Base-by-base conservation (phyloP, 2,888 invertebrate species). In the Caradrina kadenii region DNA sequence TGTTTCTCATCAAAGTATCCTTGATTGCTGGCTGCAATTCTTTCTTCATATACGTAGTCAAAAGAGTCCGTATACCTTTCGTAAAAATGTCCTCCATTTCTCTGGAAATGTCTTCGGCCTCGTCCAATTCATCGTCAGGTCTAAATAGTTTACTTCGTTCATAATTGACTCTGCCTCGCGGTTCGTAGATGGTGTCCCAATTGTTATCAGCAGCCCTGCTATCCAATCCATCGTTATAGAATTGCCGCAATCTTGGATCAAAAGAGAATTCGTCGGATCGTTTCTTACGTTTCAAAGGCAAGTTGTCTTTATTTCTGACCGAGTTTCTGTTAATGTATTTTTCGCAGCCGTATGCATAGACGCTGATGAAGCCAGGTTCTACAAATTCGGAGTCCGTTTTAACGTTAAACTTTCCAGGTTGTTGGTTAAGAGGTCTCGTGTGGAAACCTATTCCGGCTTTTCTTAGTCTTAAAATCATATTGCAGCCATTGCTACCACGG, bases 41-140 rank as follows among this genome's bases (percentile, higher is more conserved):
- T 80, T 97, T 97, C 89, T 98, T 98, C 97, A 98, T 98, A 85
- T 98, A 98, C 35, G 97, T 97, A 0, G 98, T 98, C 54, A 98
- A 90, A 56, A 98, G 96, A 19, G 98, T 97, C 81, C 98, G 96
- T 55, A 98, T 98, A n/a, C 98, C 98, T 91, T 97, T 97, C 0
- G 98, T 96, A 85, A 98, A 98, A 55, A 98, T 97, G 81, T 98
- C 98, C 87, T 98, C 98, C 97, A 98, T 97, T 93, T 98, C 98
- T 60, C 97, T 96, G 0, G 97, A 97, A 77, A 98, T 96, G 80
- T 97, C 97, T 80, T 97, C 97, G 5, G 96, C 96, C 63, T 97
- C 97, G 67, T 97, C 96, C 71, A 96, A 91, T 49, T 96, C 94
- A 63, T 96, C 96, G 17, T 96, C 96, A 1, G 96, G 95, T 59